phyloP scores from a whole-genome alignment of 64 coral and sea anemone genomes.

The Montipora cactus region DNA sequence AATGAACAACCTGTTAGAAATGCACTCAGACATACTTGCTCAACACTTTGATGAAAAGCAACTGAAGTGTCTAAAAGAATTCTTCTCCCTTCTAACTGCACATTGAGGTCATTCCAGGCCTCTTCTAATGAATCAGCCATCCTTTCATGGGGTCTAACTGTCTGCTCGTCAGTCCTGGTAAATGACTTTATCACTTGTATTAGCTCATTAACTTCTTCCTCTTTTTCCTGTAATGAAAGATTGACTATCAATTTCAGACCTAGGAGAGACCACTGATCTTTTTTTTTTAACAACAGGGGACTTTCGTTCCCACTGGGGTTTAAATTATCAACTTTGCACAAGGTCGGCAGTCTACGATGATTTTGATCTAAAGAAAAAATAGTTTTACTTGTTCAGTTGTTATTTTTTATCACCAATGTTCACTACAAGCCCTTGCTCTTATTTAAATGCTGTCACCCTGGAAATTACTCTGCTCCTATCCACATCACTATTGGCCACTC shows the following conservation, averaged over 20 bases:
- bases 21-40: slow-evolving; percentile 77
- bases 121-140: slow-evolving; percentile 96
- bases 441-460: too few species aligned
- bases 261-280: too few species aligned
- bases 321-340: too few species aligned
- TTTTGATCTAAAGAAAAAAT: too few species aligned
- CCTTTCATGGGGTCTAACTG: neutral
- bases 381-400: too few species aligned
- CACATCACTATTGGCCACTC: too few species aligned
- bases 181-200: slow-evolving; percentile 35
- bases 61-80: slow-evolving; percentile 96
- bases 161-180: neutral
- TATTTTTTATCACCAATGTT: too few species aligned
- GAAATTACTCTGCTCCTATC: too few species aligned
- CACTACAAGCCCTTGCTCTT: too few species aligned
- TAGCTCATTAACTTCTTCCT: slow-evolving; percentile 39
- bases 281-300: too few species aligned
- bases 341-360: too few species aligned
- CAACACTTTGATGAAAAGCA: slow-evolving; percentile 91
- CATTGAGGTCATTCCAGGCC: slow-evolving; percentile 93
- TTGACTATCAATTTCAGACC: neutral
- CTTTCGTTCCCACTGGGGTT: too few species aligned
- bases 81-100: slow-evolving; percentile 87
- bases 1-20: neutral
- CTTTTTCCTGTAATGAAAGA: neutral